These are phyloP conservation scores for Anoplophora glabripennis DNA, from an alignment of 1,140 invertebrate species.

Conservation along the genomic window DNA sequence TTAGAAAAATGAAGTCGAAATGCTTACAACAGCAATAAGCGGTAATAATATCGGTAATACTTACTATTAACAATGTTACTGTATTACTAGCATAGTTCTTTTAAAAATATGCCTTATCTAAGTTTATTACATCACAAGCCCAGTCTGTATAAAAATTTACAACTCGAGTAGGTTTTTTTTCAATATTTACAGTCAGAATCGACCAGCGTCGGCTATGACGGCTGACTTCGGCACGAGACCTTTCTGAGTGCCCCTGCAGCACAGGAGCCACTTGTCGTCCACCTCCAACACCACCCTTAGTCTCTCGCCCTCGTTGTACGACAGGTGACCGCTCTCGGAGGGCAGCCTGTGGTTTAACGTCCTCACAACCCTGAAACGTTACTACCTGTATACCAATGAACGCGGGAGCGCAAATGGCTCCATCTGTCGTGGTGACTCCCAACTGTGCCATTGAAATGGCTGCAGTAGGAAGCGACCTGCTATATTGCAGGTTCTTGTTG, in stretches of 20 bases:
- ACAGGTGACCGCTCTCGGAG: constrained; percentile 73
- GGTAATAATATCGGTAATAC: constrained; percentile 26
- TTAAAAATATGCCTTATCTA: constrained; percentile 13
- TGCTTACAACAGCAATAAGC: constrained; percentile 28
- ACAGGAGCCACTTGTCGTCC: constrained; percentile 73
- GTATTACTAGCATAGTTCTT: constrained; percentile 8
- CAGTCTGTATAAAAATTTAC: constrained; percentile 28
- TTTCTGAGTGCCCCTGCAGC: constrained; percentile 72
- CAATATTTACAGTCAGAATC: constrained; percentile 31
- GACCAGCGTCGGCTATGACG: constrained; percentile 53
- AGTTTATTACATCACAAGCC: constrained; percentile 32
- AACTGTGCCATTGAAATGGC: too few species aligned
- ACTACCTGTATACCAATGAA: neutral
- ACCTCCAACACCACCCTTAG: constrained; percentile 72
- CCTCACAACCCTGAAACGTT: constrained; percentile 64
- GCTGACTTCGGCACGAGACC: constrained; percentile 73
- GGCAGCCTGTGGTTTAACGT: constrained; percentile 70
- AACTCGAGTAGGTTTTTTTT: constrained; percentile 10
- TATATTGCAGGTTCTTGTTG: too few species aligned
- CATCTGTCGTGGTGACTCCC: too few species aligned
- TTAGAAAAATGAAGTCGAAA: constrained; percentile 16
- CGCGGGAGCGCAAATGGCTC: too few species aligned
- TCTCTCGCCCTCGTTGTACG: constrained; percentile 73
- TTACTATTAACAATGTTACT: constrained; percentile 22
- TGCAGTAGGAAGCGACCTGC: too few species aligned